Base-by-base conservation (phyloP, 2,113 vertebrate genomes). In the Thryonomys swinderianus region DNA sequence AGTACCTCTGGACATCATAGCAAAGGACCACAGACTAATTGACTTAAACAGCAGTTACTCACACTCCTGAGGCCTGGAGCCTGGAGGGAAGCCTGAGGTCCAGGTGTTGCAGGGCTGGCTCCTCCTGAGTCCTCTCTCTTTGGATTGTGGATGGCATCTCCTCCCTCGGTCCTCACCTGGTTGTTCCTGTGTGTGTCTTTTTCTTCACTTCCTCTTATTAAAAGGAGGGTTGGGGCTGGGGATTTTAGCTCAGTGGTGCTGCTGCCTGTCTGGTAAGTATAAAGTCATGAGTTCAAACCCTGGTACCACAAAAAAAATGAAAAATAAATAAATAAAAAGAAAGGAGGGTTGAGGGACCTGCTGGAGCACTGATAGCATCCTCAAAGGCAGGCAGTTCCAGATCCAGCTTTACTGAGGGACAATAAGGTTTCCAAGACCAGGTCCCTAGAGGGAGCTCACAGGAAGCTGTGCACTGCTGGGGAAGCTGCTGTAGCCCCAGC, bases 401-500 rank as follows among this genome's bases (percentile, higher is more conserved):
- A 14, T 3, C 2, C 3, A 27, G 3, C 25, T 37, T 10, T 2
- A 1, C n/a, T 12, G 12, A 23, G 7, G 17, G 40, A 11, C 6
- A n/a, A 3, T 66, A 23, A 1, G 1, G 21, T 3, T 32, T 71
- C 51, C 20, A 25, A 61, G 57, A 53, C n/a, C 3, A 2, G 20
- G 37, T 45, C 4, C 0, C 0, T 0, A 5, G 37, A 20, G 32
- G 1, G 1, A 53, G 32, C 14, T 74, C 18, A 10, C 23, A 4
- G 79, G 7, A 37, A 37, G 21, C 7, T 0, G 0, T 40, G 6
- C 23, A 4, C 7, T 40, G 21, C 23, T 4, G 0, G 27, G 7
- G 62, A 5, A 14, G 62, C 25, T 27, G 20, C 34, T 18, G 18
- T 67, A 81, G 18, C 7, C 64, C 81, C 7, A 0, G 8, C 17